Base-by-base conservation (phyloP, 2,797 vertebrate genomes). In the Brachymystax lenok region DNA sequence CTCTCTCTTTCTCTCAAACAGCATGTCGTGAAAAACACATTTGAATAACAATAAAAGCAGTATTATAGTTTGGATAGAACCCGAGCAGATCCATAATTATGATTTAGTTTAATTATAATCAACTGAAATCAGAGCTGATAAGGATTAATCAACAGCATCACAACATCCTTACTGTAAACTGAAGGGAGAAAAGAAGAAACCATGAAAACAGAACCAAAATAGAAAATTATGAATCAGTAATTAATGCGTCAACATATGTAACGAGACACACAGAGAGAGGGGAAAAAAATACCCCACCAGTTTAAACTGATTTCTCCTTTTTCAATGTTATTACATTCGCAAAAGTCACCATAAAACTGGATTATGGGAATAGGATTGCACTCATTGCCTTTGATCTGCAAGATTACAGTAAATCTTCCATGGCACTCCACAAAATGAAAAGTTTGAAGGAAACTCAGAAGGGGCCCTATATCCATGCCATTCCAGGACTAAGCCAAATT, bases 361-460 rank as follows among this genome's bases (percentile, higher is more conserved):
- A 94, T 94, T 94, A 94, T 77, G 84, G 86, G 85, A 93, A 94
- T 89, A 91, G 92, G 94, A 94, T 93, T 93, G 90, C 80, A 56
- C 86, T 88, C 88, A 85, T 85, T 63, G 84, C 76, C 93, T 95
- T 95, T 95, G 93, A 95, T 95, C 93, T 92, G 86, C 73, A 89
- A 94, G 93, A 95, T 95, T 94, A 94, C 91, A 91, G 91, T 91
- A 91, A 94, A 94, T 92, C 90, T 88, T 90, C 88, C 75, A 66
- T 63, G 82, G 88, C 88, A 85, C 79, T 77, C n/a, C 14, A 21
- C 85, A 86, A 88, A 89, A 91, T 87, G 86, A 91, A 90, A 91
- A 92, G 90, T 92, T 89, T 63, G 21, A 76, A 72, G 89, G 61
- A 72, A 61, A 81, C 83, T 82, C 75, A 78, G 80, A 82, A 79